Evolutionary conservation across 2,113 vertebrate genomes (phyloP).

Genomic region (Python bivittatus): DNA sequence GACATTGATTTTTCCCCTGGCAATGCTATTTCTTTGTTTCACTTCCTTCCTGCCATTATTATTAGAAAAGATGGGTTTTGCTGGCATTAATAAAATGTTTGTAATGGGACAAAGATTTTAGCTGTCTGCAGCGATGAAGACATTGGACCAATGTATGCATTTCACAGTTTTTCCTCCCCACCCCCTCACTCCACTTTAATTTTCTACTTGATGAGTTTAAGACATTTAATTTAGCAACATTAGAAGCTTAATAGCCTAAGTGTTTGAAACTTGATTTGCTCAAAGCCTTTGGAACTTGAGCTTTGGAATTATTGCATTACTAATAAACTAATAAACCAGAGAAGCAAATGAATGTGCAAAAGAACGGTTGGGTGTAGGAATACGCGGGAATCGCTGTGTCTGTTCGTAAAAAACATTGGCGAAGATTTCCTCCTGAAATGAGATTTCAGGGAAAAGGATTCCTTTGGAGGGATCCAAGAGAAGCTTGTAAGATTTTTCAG

Average conservation of each 20-base stretch:
- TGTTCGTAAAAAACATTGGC: not conserved
- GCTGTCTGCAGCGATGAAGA: not conserved
- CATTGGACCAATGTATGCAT: not conserved
- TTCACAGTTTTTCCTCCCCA: not conserved
- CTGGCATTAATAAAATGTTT: not conserved
- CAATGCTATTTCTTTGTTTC: not conserved
- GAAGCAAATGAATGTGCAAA: not conserved
- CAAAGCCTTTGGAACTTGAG: not conserved
- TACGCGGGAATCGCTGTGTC: not conserved
- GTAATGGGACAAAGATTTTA: not conserved
- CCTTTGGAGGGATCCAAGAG: not conserved
- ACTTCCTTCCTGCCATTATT: slow-evolving; percentile 3
- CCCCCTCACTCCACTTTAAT: not conserved
- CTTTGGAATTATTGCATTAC: not conserved
- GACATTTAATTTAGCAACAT: not conserved
- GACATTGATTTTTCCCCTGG: not conserved
- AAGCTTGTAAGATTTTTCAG: not conserved
- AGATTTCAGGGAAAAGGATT: not conserved
- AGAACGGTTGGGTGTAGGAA: not conserved
- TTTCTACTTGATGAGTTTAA: not conserved
- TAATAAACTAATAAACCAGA: not conserved
- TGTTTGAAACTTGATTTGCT: not conserved
- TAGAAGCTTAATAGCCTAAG: not conserved
- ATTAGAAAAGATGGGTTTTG: not conserved
- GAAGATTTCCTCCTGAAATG: not conserved